Evolutionary conservation across 1,140 invertebrate genomes (phyloP).

Genomic region (Zaprionus capensis): DNA sequence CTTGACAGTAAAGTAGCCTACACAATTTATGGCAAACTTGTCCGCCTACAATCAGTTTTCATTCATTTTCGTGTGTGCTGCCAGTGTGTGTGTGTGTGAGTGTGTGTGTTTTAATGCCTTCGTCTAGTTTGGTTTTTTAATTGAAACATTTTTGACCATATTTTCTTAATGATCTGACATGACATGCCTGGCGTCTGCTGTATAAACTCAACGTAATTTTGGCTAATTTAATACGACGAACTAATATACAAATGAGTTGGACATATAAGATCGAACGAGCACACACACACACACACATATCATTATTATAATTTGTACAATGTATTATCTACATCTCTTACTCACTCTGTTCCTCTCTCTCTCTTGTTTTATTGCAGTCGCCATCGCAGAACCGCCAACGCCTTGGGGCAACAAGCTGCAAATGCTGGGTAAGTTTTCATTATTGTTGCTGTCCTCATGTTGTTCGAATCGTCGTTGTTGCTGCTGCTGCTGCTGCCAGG

Average conservation of each 20-base stretch:
- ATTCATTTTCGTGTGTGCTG: constrained; percentile 40
- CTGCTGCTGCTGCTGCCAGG: constrained; percentile 35
- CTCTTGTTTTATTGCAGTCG: constrained; percentile 68
- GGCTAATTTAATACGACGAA: constrained; percentile 74
- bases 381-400: constrained; percentile 59
- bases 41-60: constrained; percentile 81
- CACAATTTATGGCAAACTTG: constrained; percentile 81
- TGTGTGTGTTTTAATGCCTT: constrained; percentile 53
- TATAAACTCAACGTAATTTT: constrained; percentile 69
- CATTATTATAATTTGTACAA: constrained; percentile 79
- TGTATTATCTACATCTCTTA: constrained; percentile 35
- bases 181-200: constrained; percentile 66
- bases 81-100: not conserved
- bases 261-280: constrained; percentile 38
- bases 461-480: not conserved
- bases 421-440: constrained; percentile 67
- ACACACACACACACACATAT: constrained; percentile 47
- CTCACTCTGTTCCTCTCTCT: constrained; percentile 3
- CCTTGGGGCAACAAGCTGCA: constrained; percentile 78
- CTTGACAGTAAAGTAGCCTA: constrained; percentile 81
- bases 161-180: constrained; percentile 83
- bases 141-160: constrained; percentile 82
- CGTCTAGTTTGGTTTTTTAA: constrained; percentile 69
- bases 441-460: constrained; percentile 34
- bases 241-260: constrained; percentile 51